Conservation (phyloP, 1,140 invertebrate genomes). For the Zaprionus ornatus region DNA sequence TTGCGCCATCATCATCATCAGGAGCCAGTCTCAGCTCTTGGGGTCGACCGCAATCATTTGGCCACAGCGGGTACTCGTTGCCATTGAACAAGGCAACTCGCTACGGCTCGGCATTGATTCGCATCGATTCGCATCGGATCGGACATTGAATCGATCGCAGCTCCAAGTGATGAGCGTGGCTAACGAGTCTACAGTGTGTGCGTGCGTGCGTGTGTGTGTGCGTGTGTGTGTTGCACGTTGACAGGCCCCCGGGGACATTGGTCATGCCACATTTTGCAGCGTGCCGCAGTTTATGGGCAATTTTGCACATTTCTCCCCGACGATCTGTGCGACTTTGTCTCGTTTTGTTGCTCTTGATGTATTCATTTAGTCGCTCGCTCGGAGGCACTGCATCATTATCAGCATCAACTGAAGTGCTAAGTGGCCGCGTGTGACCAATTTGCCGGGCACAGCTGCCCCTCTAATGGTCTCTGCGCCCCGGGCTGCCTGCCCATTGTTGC, state of each 20-base stretch:
- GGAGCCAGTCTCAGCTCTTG: constrained; percentile 14
- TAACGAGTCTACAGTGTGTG: constrained; percentile 10
- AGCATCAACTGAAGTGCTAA: constrained; percentile 65
- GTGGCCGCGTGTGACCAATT: constrained; percentile 78
- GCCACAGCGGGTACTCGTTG: constrained; percentile 67
- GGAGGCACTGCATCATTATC: constrained; percentile 6
- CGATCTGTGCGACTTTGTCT: constrained; percentile 10
- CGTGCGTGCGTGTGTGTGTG: neutral
- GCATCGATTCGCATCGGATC: constrained; percentile 1
- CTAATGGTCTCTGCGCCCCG: constrained; percentile 17
- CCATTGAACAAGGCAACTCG: neutral
- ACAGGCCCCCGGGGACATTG: constrained; percentile 24
- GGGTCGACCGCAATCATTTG: constrained; percentile 76
- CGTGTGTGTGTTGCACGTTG: neutral
- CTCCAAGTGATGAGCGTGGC: constrained; percentile 60
- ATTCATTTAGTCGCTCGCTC: constrained; percentile 49
- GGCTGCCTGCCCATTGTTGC: constrained; percentile 7
- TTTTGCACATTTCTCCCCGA: constrained; percentile 49
- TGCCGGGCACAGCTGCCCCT: constrained; percentile 60
- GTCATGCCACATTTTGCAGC: constrained; percentile 43
- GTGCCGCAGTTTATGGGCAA: constrained; percentile 45
- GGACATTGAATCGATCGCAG: constrained; percentile 23
- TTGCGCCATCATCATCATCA: constrained; percentile 57
- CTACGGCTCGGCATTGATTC: neutral
- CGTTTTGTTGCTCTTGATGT: constrained; percentile 48